Evolutionary conservation across 2,797 vertebrate genomes (phyloP).

Genomic region (Leptodactylus fallax): DNA sequence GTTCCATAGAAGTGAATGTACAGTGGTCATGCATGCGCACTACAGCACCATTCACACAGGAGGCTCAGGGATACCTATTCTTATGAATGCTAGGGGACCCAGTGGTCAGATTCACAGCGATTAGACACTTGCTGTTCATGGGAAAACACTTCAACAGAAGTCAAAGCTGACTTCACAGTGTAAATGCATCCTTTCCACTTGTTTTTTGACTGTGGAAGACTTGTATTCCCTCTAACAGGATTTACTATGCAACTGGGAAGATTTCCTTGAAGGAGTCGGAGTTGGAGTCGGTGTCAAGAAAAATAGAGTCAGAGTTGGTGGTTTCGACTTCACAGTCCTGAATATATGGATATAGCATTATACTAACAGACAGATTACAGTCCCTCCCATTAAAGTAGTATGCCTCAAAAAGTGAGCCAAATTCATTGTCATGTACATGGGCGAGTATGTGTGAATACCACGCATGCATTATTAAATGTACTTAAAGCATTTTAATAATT

Average conservation of each 20-base stretch:
- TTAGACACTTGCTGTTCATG: too few relatives aligned
- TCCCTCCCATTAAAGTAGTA: background rate
- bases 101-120: too few relatives aligned
- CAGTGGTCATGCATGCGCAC: too few relatives aligned
- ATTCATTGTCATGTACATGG: background rate
- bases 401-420: background rate
- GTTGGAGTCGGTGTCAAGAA: too few relatives aligned
- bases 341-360: background rate
- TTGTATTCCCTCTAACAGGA: background rate
- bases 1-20: too few relatives aligned
- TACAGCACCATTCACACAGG: too few relatives aligned
- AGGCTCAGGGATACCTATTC: too few relatives aligned
- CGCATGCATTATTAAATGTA: background rate
- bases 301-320: too few relatives aligned
- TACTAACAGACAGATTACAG: background rate
- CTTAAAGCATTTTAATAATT: background rate
- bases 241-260: background rate
- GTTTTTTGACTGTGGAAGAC: background rate
- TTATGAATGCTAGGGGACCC: too few relatives aligned
- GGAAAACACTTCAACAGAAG: background rate
- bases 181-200: background rate
- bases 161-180: background rate
- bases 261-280: background rate
- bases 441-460: background rate
- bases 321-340: too few relatives aligned